Evolutionary conservation across 2,113 vertebrate species (phyloP).

Genomic region (Callocephalon fimbriatum): DNA sequence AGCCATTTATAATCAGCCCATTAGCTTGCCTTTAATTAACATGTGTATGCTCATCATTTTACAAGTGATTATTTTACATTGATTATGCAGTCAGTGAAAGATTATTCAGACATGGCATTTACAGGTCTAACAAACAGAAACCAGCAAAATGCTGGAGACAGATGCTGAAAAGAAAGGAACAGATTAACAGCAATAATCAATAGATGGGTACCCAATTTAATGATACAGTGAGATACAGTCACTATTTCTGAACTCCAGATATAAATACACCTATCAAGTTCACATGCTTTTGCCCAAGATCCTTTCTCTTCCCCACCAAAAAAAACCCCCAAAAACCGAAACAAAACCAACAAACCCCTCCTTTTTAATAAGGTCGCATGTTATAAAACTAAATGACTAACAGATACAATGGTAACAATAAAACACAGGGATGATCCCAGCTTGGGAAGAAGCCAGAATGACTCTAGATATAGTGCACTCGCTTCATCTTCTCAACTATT

Average conservation of each 20-base stretch:
- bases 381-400: not conserved
- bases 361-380: not conserved
- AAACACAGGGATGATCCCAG: not conserved
- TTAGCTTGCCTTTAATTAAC: not conserved
- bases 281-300: not conserved
- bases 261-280: not conserved
- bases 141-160: slow-evolving; percentile 36
- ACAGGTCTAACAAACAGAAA: not conserved
- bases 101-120: not conserved
- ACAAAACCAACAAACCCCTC: not conserved
- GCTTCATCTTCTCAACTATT: not conserved
- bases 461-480: not conserved
- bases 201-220: not conserved
- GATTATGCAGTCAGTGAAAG: not conserved
- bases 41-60: not conserved
- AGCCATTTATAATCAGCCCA: not conserved
- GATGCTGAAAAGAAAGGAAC: slow-evolving; percentile 30
- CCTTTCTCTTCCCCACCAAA: not conserved
- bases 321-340: not conserved
- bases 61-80: not conserved
- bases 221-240: not conserved
- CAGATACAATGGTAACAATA: not conserved
- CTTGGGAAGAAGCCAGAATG: not conserved
- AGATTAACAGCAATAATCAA: slow-evolving; percentile 7
- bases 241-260: not conserved